Evolutionary conservation across 2,113 vertebrate genomes (phyloP), one percentile per base, ranked within the genome.

Genomic region (Enhydra lutris): DNA sequence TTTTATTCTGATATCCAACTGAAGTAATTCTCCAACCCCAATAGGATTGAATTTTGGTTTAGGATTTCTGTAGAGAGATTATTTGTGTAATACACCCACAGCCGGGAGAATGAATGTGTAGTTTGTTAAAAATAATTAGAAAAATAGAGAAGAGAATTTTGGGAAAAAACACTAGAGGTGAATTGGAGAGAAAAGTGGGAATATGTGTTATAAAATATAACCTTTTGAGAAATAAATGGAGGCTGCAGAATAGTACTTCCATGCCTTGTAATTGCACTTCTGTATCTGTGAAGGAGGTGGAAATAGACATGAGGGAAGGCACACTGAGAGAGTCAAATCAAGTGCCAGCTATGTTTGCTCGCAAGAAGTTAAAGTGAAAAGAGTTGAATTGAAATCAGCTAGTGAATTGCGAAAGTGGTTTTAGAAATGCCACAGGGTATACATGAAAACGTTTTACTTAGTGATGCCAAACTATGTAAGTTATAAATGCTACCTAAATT

Each of bases 1-100:
- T 94, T 94, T 96, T 61, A 81, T 50, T 91, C 59, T 52, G 57
- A 76, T 57, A 83, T 63, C 6, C 69, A 93, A 31, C 74, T 94
- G 83, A 96, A 94, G 59, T 81, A 82, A 92, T 87, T 45, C 26
- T 2, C 59, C 91, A 6, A 39, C 9, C 11, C n/a, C 11, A 1
- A 26, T 4, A 90, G 6, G 0, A 87, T 0, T 91, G 47, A 73
- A 59, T 85, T 79, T 81, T 79, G 34, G 31, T 31, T 97, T 87
- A 71, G 23, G 31, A 57, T 94, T 94, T 87, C 91, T 3, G 1
- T 12, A 23, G 7, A 76, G 36, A 96, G 39, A 86, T 83, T 92
- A 93, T 39, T 52, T 86, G 3, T 50, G 2, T 42, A 90, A 74
- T 83, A 63, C 1, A 31, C 36, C 14, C 7, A 1, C 5, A 57